phyloP scores from a whole-genome alignment of 2,888 invertebrate species.

The Gymnosoma rotundatum region DNA sequence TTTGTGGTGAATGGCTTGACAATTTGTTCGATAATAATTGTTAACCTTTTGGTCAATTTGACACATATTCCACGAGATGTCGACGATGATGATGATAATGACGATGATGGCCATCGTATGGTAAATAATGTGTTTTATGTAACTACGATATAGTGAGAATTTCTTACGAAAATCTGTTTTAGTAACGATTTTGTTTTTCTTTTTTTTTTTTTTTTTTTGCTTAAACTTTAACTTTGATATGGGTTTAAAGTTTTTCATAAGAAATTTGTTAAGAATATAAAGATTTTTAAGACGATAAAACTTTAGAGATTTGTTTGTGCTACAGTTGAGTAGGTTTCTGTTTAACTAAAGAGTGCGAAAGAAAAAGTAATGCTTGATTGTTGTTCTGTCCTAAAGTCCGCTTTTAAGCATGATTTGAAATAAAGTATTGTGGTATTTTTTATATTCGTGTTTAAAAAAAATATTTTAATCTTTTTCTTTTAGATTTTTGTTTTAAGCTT shows the following conservation, averaged over 20 bases:
- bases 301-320: conserved; percentile 62
- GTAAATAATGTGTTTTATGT: conserved; percentile 56
- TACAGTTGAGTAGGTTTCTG: conserved; percentile 64
- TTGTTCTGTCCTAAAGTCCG: conserved; percentile 1
- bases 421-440: conserved; percentile 34
- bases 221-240: conserved; percentile 71
- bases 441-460: neutral
- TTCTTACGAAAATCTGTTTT: conserved; percentile 61
- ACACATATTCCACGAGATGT: conserved; percentile 76
- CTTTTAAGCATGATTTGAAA: conserved; percentile 41
- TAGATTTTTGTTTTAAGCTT: conserved; percentile 32
- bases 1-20: conserved; percentile 76
- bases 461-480: conserved; percentile 44
- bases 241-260: conserved; percentile 72
- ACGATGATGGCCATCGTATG: conserved; percentile 46
- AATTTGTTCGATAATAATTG: conserved; percentile 82
- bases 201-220: conserved; percentile 32
- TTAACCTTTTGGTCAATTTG: conserved; percentile 80
- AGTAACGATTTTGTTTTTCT: conserved; percentile 54
- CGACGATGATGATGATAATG: conserved; percentile 44
- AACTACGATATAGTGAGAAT: conserved; percentile 63
- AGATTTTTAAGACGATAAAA: conserved; percentile 64
- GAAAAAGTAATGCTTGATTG: conserved; percentile 2
- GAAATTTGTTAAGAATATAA: conserved; percentile 70
- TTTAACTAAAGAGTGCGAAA: conserved; percentile 23